phyloP scores from a whole-genome alignment of 2,113 vertebrate genomes.

The Furnarius figulus region DNA sequence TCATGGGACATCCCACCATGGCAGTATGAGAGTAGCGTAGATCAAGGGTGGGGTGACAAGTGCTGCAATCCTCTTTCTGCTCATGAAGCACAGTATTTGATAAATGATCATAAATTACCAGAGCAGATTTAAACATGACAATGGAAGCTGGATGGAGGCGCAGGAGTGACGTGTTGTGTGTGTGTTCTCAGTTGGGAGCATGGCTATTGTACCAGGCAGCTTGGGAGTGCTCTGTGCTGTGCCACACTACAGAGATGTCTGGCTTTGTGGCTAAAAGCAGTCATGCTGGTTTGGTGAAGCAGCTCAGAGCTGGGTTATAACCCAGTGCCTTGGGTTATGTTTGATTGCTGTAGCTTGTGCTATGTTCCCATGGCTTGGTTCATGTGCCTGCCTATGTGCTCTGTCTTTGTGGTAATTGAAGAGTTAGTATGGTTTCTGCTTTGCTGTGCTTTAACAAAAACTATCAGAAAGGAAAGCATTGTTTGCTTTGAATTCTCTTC shows the following conservation, averaged over 20 bases:
- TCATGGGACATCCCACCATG: background rate
- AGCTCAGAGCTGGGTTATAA: background rate
- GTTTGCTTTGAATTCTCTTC: background rate
- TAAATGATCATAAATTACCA: background rate
- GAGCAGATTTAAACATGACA: background rate
- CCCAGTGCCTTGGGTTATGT: background rate
- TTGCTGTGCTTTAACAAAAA: background rate
- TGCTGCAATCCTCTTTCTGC: background rate
- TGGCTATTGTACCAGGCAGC: background rate
- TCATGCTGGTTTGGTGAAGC: background rate
- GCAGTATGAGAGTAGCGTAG: background rate
- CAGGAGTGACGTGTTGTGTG: accelerated
- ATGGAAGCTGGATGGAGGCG: background rate
- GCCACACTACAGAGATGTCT: background rate
- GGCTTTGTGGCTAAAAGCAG: background rate
- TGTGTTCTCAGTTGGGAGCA: accelerated
- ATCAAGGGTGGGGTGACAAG: background rate
- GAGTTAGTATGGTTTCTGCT: background rate
- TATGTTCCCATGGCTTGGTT: background rate
- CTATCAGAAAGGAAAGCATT: background rate
- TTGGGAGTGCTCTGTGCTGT: background rate
- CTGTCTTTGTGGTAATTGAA: background rate
- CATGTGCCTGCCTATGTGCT: background rate
- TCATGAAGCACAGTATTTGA: background rate
- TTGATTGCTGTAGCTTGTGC: background rate